A percentile compares a stretch with the other conserved stretches of the same genome.
Conservation (phyloP, 2,888 invertebrate genomes). For the Adineta ricciae region DNA sequence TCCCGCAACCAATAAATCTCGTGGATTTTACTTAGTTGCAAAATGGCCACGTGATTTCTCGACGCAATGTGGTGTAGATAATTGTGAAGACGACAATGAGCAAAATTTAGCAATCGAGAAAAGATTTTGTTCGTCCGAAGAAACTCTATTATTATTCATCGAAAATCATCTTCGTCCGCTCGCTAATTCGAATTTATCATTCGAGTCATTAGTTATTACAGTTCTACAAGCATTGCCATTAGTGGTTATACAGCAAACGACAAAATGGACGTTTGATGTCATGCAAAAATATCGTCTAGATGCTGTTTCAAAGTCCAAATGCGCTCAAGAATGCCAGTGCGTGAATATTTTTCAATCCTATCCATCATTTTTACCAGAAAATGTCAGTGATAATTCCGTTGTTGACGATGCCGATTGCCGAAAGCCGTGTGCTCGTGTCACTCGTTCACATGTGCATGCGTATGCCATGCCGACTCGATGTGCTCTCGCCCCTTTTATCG, state of each 20-base stretch:
- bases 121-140: neutral
- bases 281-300: slow-evolving; percentile 10
- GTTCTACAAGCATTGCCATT: neutral
- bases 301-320: neutral
- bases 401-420: neutral
- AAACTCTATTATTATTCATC: neutral
- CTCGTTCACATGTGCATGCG: neutral
- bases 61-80: neutral
- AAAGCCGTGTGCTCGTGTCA: slow-evolving; percentile 6
- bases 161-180: neutral
- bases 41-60: neutral
- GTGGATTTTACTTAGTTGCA: slow-evolving; percentile 28
- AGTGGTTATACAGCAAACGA: neutral
- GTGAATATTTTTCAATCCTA: neutral
- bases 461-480: neutral
- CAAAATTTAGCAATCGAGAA: neutral
- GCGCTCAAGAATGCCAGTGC: neutral
- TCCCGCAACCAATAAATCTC: slow-evolving; percentile 39
- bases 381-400: neutral
- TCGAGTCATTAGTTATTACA: neutral
- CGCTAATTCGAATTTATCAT: neutral
- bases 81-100: neutral
- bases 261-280: neutral
- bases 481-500: neutral
- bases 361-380: neutral